phyloP scores from a whole-genome alignment of 2,888 invertebrate species.

The Quadriops clusia region DNA sequence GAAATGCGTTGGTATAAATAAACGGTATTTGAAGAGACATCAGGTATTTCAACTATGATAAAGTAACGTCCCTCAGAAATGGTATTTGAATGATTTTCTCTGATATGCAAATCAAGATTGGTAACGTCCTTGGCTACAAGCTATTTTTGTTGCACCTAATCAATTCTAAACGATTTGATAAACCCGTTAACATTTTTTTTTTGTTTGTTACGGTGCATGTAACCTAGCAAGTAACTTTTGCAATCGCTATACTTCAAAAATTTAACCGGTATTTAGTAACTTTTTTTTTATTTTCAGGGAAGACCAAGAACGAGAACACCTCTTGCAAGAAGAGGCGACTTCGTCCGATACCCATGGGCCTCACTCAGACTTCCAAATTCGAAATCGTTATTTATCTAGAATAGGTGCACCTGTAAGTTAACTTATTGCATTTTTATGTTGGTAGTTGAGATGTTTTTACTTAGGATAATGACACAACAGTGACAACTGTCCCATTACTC shows the following conservation, averaged over 20 bases:
- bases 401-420: slow-evolving; percentile 48
- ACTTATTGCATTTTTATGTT: too few species aligned
- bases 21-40: too few species aligned
- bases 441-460: too few species aligned
- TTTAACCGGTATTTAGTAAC: too few species aligned
- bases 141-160: background rate
- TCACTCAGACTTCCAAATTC: slow-evolving; percentile 46
- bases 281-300: slow-evolving; percentile 30
- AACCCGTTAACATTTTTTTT: slow-evolving; percentile 1
- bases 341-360: slow-evolving; percentile 32
- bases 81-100: too few species aligned
- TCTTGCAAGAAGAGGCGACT: slow-evolving; percentile 39
- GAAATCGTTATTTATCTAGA: slow-evolving; percentile 48
- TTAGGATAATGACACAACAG: too few species aligned
- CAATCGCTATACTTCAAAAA: background rate
- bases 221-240: background rate
- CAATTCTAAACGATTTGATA: slow-evolving; percentile 1
- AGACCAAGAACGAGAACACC: slow-evolving; percentile 41
- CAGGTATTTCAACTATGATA: too few species aligned
- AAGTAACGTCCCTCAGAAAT: too few species aligned
- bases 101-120: too few species aligned
- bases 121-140: too few species aligned
- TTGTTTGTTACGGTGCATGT: background rate
- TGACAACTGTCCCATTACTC: too few species aligned
- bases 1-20: too few species aligned